Evolutionary conservation across 2,888 invertebrate species (phyloP).

Genomic region (Invenusta paracnida): DNA sequence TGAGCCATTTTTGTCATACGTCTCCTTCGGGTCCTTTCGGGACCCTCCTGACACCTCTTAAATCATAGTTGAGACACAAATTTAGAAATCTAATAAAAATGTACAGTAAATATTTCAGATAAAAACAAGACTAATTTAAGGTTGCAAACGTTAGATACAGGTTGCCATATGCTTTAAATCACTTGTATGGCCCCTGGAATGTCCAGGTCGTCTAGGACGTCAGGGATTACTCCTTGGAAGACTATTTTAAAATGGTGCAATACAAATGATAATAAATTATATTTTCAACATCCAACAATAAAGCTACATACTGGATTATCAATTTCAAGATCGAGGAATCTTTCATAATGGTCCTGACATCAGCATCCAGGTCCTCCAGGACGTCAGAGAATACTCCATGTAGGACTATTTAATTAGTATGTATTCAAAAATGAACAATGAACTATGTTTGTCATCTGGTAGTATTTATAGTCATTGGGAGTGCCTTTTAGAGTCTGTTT

Average conservation of each 20-base stretch:
- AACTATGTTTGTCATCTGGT: background rate
- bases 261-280: background rate
- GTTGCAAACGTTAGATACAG: background rate
- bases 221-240: background rate
- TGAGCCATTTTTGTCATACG: background rate
- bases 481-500: background rate
- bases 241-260: background rate
- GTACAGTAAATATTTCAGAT: background rate
- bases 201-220: background rate
- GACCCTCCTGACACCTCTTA: background rate
- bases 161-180: background rate
- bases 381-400: background rate
- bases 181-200: background rate
- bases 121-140: background rate
- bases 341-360: background rate
- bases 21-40: background rate
- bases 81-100: background rate
- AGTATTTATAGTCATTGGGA: background rate
- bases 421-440: background rate
- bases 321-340: background rate
- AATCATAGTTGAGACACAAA: background rate
- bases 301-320: background rate
- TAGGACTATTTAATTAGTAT: background rate
- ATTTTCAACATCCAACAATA: background rate
- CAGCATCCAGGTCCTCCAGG: background rate